These are phyloP conservation scores for crab-eating macaque (Macaca fascicularis) DNA, from an alignment of 2,113 vertebrate genomes.

Conservation along the genomic window T2T-MFA8v1.1 NC_088378.1:92798501-92799000, in stretches of 20 bases:
- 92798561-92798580: neutral
- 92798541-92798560: neutral
- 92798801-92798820: neutral
- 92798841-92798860: neutral
- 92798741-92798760: neutral
- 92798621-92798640: constrained; percentile 9
- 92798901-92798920: neutral
- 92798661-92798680: neutral
- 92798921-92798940: neutral
- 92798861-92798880: neutral
- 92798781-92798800: neutral
- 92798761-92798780: neutral
- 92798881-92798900: neutral
- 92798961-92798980: neutral
- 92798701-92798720: neutral
- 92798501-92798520: neutral
- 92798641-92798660: neutral
- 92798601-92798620: neutral
- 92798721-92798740: neutral
- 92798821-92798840: neutral
- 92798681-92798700: neutral
- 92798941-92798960: neutral
- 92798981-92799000: constrained; percentile 39
- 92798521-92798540: neutral
- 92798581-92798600: neutral